A percentile compares a stretch with the other conserved stretches of the same genome.
These are phyloP conservation scores for Halisarca cf. caerulea DNA, from an alignment of 37 sponge, comb jelly and placozoan species.

Conservation along the genomic window DNA sequence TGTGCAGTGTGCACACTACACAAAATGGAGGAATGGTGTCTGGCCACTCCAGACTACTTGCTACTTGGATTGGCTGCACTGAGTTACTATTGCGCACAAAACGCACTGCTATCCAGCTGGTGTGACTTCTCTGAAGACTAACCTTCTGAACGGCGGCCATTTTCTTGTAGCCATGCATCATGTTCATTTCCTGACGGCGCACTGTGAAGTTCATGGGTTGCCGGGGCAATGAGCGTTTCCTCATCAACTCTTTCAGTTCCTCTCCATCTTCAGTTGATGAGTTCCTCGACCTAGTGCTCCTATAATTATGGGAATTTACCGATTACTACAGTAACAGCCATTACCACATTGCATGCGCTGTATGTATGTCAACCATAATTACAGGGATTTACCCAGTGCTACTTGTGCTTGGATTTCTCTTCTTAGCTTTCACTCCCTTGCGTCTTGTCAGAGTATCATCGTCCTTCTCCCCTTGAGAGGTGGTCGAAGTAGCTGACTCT, in stretches of 20 bases:
- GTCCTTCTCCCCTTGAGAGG: constrained; percentile 46
- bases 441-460: constrained; percentile 50
- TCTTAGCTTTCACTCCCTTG: background rate
- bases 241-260: constrained; percentile 21
- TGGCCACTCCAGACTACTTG: too few relatives aligned
- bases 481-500: background rate
- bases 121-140: background rate
- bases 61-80: too few relatives aligned
- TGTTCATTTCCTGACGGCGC: constrained; percentile 62
- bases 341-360: background rate
- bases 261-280: background rate
- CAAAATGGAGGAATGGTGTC: too few relatives aligned
- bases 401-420: constrained; percentile 11
- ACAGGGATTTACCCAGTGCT: constrained; percentile 2
- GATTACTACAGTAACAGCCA: too few relatives aligned
- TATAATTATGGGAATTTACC: too few relatives aligned
- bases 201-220: constrained; percentile 61
- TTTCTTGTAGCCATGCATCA: constrained; percentile 58
- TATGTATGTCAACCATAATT: background rate
- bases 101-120: too few relatives aligned
- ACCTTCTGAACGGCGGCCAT: constrained; percentile 59
- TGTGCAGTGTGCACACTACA: too few relatives aligned
- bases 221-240: constrained; percentile 3
- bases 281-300: too few relatives aligned
- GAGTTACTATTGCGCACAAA: too few relatives aligned